Evolutionary conservation across 2,888 invertebrate species (phyloP).

Genomic region (Aethes cnicana): DNA sequence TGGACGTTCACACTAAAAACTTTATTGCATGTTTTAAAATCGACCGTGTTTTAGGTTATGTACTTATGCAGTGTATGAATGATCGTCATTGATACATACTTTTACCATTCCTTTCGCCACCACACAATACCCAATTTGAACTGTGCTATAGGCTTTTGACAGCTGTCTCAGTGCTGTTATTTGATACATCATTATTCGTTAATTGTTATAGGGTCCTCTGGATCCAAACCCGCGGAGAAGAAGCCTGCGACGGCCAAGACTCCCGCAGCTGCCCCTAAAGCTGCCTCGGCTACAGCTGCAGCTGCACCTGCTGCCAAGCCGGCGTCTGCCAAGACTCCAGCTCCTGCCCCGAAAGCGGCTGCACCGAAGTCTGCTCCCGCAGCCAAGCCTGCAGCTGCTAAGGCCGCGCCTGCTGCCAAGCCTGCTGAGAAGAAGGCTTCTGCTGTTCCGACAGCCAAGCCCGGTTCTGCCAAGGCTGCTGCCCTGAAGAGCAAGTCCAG

Average conservation of each 20-base stretch:
- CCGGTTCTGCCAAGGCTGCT: conserved; percentile 79
- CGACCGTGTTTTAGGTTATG: conserved; percentile 39
- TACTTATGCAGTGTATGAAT: too few species aligned
- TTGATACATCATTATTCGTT: neutral
- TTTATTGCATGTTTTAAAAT: too few species aligned
- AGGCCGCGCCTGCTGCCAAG: conserved; percentile 65
- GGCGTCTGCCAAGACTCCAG: conserved; percentile 57
- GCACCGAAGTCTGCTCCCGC: conserved; percentile 74
- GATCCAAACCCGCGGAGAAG: conserved; percentile 74
- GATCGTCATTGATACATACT: too few species aligned
- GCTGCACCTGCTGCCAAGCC: conserved; percentile 70
- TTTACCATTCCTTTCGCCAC: neutral
- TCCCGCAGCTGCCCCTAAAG: conserved; percentile 71
- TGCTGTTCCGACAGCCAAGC: conserved; percentile 69
- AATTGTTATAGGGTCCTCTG: conserved; percentile 55
- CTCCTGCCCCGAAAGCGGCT: conserved; percentile 66
- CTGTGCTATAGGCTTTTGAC: too few species aligned
- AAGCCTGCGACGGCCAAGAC: conserved; percentile 70
- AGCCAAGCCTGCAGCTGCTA: conserved; percentile 71
- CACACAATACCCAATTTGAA: too few species aligned
- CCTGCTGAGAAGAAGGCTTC: conserved; percentile 72
- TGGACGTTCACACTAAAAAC: too few species aligned
- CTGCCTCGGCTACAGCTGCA: conserved; percentile 66
- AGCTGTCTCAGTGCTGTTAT: neutral
- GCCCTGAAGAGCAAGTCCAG: conserved; percentile 76